A percentile compares a stretch with the other conserved stretches of the same genome.
Conservation (phyloP, 2,888 invertebrate genomes). For the Caenorhabditis sp. region DNA sequence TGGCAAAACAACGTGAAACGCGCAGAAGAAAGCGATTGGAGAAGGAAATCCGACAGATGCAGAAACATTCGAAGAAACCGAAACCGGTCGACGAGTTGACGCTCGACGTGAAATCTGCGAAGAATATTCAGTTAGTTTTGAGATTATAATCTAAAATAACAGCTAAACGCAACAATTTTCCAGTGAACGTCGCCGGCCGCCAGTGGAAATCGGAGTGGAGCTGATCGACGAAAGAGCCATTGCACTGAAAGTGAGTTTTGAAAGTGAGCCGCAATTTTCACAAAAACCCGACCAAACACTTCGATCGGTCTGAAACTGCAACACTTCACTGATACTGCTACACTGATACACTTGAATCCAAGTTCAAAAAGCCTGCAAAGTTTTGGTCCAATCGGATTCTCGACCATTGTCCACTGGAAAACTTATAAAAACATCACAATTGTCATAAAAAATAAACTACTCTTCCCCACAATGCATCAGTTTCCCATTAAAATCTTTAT, state of each 20-base stretch:
- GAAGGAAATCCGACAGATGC: slow-evolving; percentile 86
- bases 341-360: no score
- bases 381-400: no score
- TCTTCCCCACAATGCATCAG: no score
- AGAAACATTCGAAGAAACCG: slow-evolving; percentile 87
- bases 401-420: no score
- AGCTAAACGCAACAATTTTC: neutral
- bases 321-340: no score
- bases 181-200: slow-evolving; percentile 77
- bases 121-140: slow-evolving; percentile 74
- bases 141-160: no score
- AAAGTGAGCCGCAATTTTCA: neutral
- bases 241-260: slow-evolving; percentile 59
- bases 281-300: neutral
- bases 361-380: no score
- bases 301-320: no score
- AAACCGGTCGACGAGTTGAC: slow-evolving; percentile 93
- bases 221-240: slow-evolving; percentile 81
- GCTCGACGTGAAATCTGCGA: slow-evolving; percentile 73
- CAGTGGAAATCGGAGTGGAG: slow-evolving; percentile 80
- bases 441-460: no score
- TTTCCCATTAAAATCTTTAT: slow-evolving; percentile 3
- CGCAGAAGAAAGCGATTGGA: slow-evolving; percentile 88
- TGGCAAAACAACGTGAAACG: slow-evolving; percentile 88
- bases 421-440: no score